phyloP scores from a whole-genome alignment of 2,888 invertebrate species.

The Scaptodrosophila latifasciaeformis region DNA sequence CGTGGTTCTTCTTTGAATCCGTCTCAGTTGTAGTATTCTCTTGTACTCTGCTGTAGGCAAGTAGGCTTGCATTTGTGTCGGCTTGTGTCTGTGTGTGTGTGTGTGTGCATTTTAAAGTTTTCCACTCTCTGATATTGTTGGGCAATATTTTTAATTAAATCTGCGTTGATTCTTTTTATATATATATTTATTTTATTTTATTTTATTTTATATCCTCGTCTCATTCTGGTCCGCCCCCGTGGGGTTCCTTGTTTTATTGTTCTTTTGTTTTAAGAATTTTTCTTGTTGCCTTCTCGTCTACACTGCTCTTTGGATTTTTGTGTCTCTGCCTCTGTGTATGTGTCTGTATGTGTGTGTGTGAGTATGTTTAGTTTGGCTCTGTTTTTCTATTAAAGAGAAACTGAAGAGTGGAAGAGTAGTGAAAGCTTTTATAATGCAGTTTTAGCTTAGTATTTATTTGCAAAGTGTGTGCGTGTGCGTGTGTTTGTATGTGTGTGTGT shows the following conservation, averaged over 20 bases:
- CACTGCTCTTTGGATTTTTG: background rate
- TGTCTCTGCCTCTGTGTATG: background rate
- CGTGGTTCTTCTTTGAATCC: too few species aligned
- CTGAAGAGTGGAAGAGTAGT: conserved; percentile 19
- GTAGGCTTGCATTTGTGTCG: too few species aligned
- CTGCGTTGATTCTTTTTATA: conserved; percentile 18
- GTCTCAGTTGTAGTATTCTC: too few species aligned
- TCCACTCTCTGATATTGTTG: too few species aligned
- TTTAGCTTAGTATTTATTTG: conserved; percentile 32
- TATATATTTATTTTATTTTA: background rate
- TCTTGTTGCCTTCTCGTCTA: background rate
- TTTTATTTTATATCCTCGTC: background rate
- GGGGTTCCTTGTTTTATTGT: background rate
- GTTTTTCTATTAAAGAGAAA: too few species aligned
- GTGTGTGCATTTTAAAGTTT: too few species aligned
- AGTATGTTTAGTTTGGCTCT: background rate
- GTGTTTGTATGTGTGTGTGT: conserved; percentile 30
- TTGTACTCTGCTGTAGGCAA: too few species aligned
- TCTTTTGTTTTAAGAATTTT: background rate
- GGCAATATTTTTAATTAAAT: conserved; percentile 65
- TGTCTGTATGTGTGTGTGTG: conserved; percentile 4
- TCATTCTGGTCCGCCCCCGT: background rate
- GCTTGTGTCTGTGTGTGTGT: too few species aligned
- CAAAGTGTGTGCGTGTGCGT: background rate
- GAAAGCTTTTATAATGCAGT: conserved; percentile 54